Conservation (phyloP, 2,888 invertebrate genomes). For the Apodemia hepburni region DNA sequence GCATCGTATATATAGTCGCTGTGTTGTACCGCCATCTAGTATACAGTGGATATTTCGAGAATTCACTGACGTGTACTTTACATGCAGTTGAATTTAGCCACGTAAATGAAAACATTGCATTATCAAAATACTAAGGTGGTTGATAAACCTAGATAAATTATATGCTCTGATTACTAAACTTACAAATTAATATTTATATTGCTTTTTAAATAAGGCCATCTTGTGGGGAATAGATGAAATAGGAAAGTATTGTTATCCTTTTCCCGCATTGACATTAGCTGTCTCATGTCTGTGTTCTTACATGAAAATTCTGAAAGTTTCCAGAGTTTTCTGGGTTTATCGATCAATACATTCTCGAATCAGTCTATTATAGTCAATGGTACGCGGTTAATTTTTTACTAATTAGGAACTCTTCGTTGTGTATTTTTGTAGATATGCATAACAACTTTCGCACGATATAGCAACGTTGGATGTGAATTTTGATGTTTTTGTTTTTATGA, state of each 20-base stretch:
- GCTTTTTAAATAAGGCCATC: slow-evolving; percentile 26
- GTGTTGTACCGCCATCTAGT: slow-evolving; percentile 48
- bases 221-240: slow-evolving; percentile 26
- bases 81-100: slow-evolving; percentile 22
- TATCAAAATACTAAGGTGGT: not conserved
- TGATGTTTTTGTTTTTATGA: too few relatives aligned
- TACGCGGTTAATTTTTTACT: too few relatives aligned
- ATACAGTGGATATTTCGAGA: slow-evolving; percentile 47
- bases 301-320: slow-evolving; percentile 13
- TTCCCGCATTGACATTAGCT: slow-evolving; percentile 15
- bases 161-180: not conserved
- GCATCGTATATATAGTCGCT: slow-evolving; percentile 42
- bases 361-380: too few relatives aligned
- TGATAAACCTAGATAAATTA: not conserved
- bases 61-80: slow-evolving; percentile 27
- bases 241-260: slow-evolving; percentile 18
- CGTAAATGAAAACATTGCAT: slow-evolving; percentile 22
- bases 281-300: not conserved
- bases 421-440: too few relatives aligned
- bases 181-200: not conserved
- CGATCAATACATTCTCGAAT: not conserved
- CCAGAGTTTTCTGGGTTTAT: slow-evolving; percentile 20
- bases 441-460: too few relatives aligned
- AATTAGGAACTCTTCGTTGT: too few relatives aligned
- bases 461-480: too few relatives aligned